Percentiles rank a stretch among this genome's conserved stretches.
Evolutionary conservation across 30 jellyfish, hydroid and myxozoan species (phyloP).

Genomic region (Hydra vulgaris): DNA sequence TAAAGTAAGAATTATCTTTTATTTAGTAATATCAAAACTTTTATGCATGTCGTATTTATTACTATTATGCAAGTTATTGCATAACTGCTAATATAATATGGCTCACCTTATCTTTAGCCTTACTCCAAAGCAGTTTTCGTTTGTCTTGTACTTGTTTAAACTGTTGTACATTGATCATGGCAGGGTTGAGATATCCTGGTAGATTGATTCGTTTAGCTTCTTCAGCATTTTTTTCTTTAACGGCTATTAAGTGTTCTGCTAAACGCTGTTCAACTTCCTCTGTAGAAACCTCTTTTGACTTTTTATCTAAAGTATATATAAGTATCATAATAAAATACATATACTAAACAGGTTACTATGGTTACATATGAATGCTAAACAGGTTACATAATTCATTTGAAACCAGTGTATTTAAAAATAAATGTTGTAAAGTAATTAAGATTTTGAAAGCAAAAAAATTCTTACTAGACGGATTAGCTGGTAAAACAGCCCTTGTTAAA

Average conservation of each 20-base stretch:
- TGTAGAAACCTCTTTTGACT: slow-evolving; percentile 45
- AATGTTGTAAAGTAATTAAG: no score
- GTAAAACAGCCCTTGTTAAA: slow-evolving; percentile 73
- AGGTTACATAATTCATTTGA: background rate
- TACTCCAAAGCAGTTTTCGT: slow-evolving; percentile 81
- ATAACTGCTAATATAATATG: no score
- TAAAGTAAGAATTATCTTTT: background rate
- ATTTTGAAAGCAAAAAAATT: no score
- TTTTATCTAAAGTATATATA: slow-evolving; percentile 39
- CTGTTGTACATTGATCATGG: slow-evolving; percentile 87
- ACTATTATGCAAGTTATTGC: no score
- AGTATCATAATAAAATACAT: background rate
- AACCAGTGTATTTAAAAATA: no score
- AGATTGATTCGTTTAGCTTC: slow-evolving; percentile 72
- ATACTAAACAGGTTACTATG: background rate
- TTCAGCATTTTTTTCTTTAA: slow-evolving; percentile 67
- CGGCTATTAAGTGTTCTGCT: slow-evolving; percentile 51
- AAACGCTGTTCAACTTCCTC: slow-evolving; percentile 77
- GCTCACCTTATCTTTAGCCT: slow-evolving; percentile 38
- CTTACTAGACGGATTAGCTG: slow-evolving; percentile 14
- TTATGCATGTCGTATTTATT: no score
- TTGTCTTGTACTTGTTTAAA: slow-evolving; percentile 89
- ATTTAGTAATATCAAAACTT: background rate
- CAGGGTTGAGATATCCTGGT: slow-evolving; percentile 87
- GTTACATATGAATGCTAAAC: background rate